Evolutionary conservation across 2,797 vertebrate species (phyloP).

Genomic region (Thripadectes ignobilis): DNA sequence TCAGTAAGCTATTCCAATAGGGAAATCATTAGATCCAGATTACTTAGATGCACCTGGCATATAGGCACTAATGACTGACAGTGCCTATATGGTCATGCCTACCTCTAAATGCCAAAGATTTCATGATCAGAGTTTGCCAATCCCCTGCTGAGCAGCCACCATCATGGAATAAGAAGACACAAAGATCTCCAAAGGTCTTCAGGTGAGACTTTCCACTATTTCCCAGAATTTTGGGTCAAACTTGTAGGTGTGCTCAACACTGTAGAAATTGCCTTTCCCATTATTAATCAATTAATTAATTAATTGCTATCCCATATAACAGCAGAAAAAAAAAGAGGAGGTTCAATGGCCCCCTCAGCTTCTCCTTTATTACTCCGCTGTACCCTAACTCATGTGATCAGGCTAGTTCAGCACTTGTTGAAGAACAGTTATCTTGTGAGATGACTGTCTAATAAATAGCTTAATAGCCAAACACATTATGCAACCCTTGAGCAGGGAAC

Average conservation of each 20-base stretch:
- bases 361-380: neutral
- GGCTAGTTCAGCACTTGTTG: neutral
- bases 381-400: accelerated
- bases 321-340: neutral
- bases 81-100: neutral
- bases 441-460: neutral
- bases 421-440: neutral
- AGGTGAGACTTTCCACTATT: neutral
- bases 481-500: neutral
- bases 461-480: neutral
- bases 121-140: neutral
- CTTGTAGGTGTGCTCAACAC: neutral
- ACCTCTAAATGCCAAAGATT: neutral
- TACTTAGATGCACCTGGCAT: neutral
- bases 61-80: accelerated
- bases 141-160: accelerated
- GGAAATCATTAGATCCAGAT: neutral
- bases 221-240: neutral
- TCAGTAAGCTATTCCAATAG: neutral
- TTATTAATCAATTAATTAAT: neutral
- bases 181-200: neutral
- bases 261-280: neutral
- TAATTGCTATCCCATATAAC: neutral
- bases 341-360: neutral
- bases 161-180: neutral